Percentiles rank a stretch among this genome's conserved stretches.
Evolutionary conservation across 2,797 vertebrate genomes (phyloP).

Genomic region (Parambassis ranga): DNA sequence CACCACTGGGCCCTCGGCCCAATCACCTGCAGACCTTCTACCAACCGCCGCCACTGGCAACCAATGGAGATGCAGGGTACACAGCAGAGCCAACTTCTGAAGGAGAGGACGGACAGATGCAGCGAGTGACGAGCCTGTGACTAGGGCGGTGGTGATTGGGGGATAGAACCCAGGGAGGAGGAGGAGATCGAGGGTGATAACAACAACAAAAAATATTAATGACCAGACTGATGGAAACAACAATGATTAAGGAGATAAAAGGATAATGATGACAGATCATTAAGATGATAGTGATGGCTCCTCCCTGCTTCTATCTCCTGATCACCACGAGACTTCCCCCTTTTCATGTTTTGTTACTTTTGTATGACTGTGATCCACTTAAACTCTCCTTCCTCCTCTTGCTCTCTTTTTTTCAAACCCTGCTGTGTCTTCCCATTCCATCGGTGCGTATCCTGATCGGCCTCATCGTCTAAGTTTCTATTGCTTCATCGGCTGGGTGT

Average conservation of each 20-base stretch:
- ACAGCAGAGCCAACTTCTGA: slow-evolving; percentile 84
- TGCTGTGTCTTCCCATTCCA: slow-evolving; percentile 63
- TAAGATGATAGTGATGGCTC: slow-evolving; percentile 61
- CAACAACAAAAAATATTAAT: slow-evolving; percentile 3
- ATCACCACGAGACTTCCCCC: slow-evolving; percentile 76
- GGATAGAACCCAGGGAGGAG: slow-evolving; percentile 77
- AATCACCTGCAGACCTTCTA: slow-evolving; percentile 92
- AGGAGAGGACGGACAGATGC: slow-evolving; percentile 94
- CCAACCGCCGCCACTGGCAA: slow-evolving; percentile 83
- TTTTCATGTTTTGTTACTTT: slow-evolving; percentile 71
- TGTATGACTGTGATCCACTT: slow-evolving; percentile 70
- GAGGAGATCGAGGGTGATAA: slow-evolving; percentile 30
- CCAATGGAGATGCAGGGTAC: slow-evolving; percentile 86
- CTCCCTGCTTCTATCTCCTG: slow-evolving; percentile 80
- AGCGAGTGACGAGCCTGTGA: slow-evolving; percentile 96
- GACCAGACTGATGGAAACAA: slow-evolving; percentile 28
- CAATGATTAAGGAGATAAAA: slow-evolving; percentile 12
- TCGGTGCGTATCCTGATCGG: slow-evolving; percentile 62
- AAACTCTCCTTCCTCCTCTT: slow-evolving; percentile 38
- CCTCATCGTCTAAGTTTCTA: slow-evolving; percentile 61
- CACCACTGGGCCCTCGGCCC: slow-evolving; percentile 85
- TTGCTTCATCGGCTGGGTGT: slow-evolving; percentile 66
- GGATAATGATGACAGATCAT: not conserved
- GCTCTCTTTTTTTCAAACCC: slow-evolving; percentile 30
- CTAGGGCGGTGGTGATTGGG: slow-evolving; percentile 87